Evolutionary conservation across 2,888 invertebrate genomes (phyloP).

Genomic region (Anorthoa munda): DNA sequence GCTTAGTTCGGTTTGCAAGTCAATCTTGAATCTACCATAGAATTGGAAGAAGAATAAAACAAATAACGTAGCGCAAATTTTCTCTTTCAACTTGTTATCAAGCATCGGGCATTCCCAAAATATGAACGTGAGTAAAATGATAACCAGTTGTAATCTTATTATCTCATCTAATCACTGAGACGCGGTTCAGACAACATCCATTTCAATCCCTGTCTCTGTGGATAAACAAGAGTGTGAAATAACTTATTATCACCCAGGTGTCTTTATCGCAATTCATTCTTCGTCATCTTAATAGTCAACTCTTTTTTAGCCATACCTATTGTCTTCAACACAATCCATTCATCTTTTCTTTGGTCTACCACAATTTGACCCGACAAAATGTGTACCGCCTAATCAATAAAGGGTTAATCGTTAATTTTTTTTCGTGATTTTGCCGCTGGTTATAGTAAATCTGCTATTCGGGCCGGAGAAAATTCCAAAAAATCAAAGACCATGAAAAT

Average conservation of each 20-base stretch:
- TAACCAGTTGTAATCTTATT: not conserved
- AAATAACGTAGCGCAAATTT: not conserved
- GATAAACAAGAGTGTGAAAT: not conserved
- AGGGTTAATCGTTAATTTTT: no score
- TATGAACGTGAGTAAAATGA: constrained; percentile 7
- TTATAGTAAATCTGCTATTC: no score
- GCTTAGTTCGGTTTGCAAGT: not conserved
- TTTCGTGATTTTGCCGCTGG: no score
- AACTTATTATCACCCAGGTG: no score
- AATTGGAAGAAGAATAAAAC: not conserved
- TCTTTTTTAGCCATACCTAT: not conserved
- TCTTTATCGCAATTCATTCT: not conserved
- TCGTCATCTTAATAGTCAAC: not conserved
- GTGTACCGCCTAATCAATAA: no score
- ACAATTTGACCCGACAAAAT: no score
- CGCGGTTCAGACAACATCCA: no score
- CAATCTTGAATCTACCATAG: not conserved
- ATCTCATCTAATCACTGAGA: constrained; percentile 13
- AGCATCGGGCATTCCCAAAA: constrained; percentile 5
- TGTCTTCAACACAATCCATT: no score
- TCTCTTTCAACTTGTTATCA: constrained; percentile 2
- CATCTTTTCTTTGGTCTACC: no score
- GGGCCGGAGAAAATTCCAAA: no score
- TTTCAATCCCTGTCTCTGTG: not conserved
- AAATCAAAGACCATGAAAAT: no score